Conservation (phyloP, 1,140 invertebrate genomes). For the Diploscapter pachys region DNA sequence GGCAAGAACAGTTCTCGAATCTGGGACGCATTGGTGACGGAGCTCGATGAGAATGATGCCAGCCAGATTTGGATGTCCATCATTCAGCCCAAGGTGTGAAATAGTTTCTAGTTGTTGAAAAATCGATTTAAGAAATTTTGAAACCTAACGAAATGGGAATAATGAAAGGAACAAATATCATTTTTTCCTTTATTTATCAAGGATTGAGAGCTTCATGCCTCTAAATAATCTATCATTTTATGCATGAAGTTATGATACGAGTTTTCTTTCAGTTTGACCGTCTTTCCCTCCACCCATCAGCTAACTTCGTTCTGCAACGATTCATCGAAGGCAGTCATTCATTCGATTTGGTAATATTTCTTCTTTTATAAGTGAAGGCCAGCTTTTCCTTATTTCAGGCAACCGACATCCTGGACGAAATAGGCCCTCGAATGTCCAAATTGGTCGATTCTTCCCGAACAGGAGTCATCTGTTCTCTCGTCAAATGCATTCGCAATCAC, state of each 20-base stretch:
- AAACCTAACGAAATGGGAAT: slow-evolving; percentile 1
- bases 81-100: background rate
- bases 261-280: too few species aligned
- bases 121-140: background rate
- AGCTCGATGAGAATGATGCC: background rate
- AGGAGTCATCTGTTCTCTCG: slow-evolving; percentile 1
- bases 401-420: background rate
- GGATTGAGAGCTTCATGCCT: background rate
- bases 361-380: background rate
- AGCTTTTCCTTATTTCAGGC: background rate
- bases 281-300: too few species aligned
- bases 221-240: too few species aligned
- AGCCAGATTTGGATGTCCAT: background rate
- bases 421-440: slow-evolving; percentile 6
- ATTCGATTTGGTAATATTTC: slow-evolving; percentile 1
- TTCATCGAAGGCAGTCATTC: too few species aligned
- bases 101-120: background rate
- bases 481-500: slow-evolving; percentile 7
- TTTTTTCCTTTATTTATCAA: slow-evolving; percentile 2
- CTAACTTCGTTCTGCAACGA: too few species aligned
- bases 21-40: background rate
- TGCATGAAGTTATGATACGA: too few species aligned
- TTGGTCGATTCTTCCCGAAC: background rate
- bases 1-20: background rate
- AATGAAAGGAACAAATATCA: background rate